Evolutionary conservation across 2,888 invertebrate genomes (phyloP).

Genomic region (Sarcophaga carnaria): DNA sequence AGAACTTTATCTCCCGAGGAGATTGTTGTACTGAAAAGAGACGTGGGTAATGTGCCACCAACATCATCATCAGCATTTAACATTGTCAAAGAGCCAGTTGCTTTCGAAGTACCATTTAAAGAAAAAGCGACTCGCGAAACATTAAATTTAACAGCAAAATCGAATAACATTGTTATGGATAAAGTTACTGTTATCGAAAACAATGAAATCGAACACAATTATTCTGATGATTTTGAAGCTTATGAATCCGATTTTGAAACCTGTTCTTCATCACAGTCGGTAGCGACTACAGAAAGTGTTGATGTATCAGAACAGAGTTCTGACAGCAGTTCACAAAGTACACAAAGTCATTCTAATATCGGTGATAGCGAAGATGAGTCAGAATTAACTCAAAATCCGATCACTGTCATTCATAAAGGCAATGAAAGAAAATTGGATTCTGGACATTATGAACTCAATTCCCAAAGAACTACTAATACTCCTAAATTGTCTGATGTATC

Average conservation of each 20-base stretch:
- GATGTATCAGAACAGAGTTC: conserved; percentile 7
- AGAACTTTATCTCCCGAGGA: conserved; percentile 78
- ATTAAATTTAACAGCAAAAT: conserved; percentile 44
- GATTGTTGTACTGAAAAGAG: conserved; percentile 75
- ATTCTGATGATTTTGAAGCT: conserved; percentile 84
- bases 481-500: conserved; percentile 59
- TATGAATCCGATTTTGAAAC: conserved; percentile 84
- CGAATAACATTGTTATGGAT: neutral
- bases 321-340: neutral
- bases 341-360: conserved; percentile 1
- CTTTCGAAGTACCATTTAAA: conserved; percentile 80
- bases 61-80: neutral
- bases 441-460: conserved; percentile 84
- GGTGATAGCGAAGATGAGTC: conserved; percentile 73
- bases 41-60: conserved; percentile 71
- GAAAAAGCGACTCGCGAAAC: conserved; percentile 67
- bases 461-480: conserved; percentile 66
- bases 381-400: conserved; percentile 78
- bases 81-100: conserved; percentile 75
- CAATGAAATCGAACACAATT: conserved; percentile 74
- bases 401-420: conserved; percentile 79
- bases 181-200: neutral
- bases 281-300: conserved; percentile 58
- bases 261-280: conserved; percentile 71
- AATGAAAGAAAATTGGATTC: conserved; percentile 84